A percentile compares a stretch with the other conserved stretches of the same genome.
Evolutionary conservation across 2,113 vertebrate genomes (phyloP).

Genomic region (Bubo blakistoni): DNA sequence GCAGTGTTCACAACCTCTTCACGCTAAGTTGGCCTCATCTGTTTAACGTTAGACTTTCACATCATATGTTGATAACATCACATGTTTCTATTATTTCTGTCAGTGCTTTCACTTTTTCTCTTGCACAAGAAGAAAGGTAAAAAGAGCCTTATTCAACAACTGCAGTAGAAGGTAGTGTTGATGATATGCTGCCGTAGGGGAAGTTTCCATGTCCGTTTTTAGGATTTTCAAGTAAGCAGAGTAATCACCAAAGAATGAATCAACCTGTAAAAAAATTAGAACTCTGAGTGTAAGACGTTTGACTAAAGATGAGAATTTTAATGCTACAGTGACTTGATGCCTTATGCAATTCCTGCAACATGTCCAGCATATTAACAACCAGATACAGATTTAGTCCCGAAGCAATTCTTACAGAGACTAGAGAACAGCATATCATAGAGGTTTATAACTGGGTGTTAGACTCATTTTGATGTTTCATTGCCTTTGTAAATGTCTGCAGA

Average conservation of each 20-base stretch:
- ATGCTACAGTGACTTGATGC: neutral
- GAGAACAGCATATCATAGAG: neutral
- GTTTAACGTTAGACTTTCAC: neutral
- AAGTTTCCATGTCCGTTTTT: neutral
- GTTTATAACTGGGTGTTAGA: neutral
- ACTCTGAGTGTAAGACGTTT: neutral
- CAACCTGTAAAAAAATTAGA: neutral
- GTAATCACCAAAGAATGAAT: neutral
- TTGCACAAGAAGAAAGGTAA: neutral
- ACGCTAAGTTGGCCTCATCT: neutral
- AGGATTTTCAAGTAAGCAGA: neutral
- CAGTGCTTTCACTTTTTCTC: neutral
- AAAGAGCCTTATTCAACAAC: neutral
- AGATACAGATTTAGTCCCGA: neutral
- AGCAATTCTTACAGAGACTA: neutral
- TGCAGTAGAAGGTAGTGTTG: neutral
- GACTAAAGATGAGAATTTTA: neutral
- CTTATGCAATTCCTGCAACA: neutral
- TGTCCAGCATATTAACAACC: neutral
- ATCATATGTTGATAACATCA: neutral
- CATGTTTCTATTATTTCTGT: neutral
- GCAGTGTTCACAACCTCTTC: neutral
- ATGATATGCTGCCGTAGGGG: neutral
- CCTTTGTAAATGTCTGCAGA: neutral
- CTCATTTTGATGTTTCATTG: neutral